phyloP scores from a whole-genome alignment of 1,140 invertebrate genomes.

The Drosophila nannoptera region DNA sequence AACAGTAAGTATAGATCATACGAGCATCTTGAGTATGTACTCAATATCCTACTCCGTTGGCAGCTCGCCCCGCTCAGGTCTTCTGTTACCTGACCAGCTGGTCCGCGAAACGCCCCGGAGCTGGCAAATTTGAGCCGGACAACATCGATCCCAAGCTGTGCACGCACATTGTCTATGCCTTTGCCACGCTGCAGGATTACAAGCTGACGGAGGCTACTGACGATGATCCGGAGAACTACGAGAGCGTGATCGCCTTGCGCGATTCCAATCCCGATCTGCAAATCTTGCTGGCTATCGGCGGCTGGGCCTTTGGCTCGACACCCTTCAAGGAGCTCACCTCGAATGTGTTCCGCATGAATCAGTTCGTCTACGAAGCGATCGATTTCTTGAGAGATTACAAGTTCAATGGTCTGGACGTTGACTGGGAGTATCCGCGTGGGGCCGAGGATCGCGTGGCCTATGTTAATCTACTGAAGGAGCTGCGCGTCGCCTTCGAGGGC shows the following conservation, averaged over 20 bases:
- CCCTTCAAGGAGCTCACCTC: slow-evolving; percentile 95
- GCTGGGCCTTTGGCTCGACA: slow-evolving; percentile 95
- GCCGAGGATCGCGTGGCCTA: slow-evolving; percentile 91
- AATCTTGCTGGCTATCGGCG: slow-evolving; percentile 94
- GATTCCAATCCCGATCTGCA: slow-evolving; percentile 94
- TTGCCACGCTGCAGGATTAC: slow-evolving; percentile 92
- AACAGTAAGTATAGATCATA: slow-evolving; percentile 80
- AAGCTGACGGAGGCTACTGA: slow-evolving; percentile 87
- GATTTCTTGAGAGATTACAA: slow-evolving; percentile 94
- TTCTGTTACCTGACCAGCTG: slow-evolving; percentile 97
- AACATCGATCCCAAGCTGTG: slow-evolving; percentile 93
- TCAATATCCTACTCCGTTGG: not conserved
- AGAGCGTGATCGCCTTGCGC: slow-evolving; percentile 89
- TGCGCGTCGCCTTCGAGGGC: slow-evolving; percentile 93
- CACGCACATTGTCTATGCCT: slow-evolving; percentile 95
- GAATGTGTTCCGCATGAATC: slow-evolving; percentile 94
- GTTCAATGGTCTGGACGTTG: slow-evolving; percentile 95
- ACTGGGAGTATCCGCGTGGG: slow-evolving; percentile 97
- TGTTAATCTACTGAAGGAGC: slow-evolving; percentile 87
- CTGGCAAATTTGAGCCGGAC: slow-evolving; percentile 91
- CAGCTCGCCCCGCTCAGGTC: slow-evolving; percentile 89
- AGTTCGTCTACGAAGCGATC: slow-evolving; percentile 96
- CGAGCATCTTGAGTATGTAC: not conserved
- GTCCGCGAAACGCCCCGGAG: slow-evolving; percentile 92
- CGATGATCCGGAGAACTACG: slow-evolving; percentile 91